These are phyloP conservation scores for Pyrocoelia pectoralis DNA, from an alignment of 2,888 invertebrate genomes.

Conservation along the genomic window DNA sequence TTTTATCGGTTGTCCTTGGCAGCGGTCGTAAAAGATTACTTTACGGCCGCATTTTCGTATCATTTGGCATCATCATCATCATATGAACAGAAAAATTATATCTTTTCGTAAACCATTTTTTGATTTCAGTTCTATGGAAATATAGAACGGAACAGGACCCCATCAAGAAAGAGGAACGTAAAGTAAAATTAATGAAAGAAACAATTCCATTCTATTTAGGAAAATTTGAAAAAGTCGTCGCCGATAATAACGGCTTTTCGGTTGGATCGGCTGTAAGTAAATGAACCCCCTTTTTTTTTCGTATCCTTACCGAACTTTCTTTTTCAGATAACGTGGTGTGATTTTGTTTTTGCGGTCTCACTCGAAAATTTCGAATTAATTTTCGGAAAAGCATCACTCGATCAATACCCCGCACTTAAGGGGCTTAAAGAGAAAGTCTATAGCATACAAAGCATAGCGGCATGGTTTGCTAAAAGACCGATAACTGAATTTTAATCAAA, in stretches of 20 bases:
- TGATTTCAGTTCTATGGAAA: conserved; percentile 58
- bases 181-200: conserved; percentile 63
- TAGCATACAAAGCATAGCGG: conserved; percentile 63
- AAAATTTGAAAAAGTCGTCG: conserved; percentile 64
- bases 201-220: conserved; percentile 65
- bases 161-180: conserved; percentile 64
- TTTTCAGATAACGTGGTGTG: conserved; percentile 67
- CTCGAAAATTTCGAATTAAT: conserved; percentile 65
- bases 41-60: too few species aligned
- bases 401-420: conserved; percentile 63
- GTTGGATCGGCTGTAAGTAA: conserved; percentile 64
- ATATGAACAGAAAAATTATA: too few species aligned
- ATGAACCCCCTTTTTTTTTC: conserved; percentile 3
- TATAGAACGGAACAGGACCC: conserved; percentile 64
- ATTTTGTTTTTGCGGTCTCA: conserved; percentile 66
- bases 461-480: conserved; percentile 66
- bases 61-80: too few species aligned
- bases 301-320: conserved; percentile 1
- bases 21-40: too few species aligned
- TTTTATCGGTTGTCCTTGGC: too few species aligned
- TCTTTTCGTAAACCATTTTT: neutral
- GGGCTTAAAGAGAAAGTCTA: conserved; percentile 64
- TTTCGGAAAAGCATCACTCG: conserved; percentile 63
- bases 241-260: conserved; percentile 63
- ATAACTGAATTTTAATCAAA: conserved; percentile 56